phyloP scores from a whole-genome alignment of 1,140 invertebrate genomes.

The Copidosoma floridanum region DNA sequence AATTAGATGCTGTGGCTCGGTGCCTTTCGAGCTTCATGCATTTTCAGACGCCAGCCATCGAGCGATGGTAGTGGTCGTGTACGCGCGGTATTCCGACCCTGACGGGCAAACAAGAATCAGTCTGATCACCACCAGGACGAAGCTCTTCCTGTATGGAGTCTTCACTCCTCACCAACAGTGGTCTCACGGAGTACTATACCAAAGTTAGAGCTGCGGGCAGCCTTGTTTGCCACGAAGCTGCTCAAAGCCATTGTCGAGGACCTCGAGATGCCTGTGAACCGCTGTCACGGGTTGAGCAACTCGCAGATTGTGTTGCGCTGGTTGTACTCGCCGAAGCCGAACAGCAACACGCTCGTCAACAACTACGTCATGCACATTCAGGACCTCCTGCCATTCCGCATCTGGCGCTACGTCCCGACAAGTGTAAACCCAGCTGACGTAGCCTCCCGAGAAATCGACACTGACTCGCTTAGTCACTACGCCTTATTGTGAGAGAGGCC shows the following conservation, averaged over 20 bases:
- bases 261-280: not conserved
- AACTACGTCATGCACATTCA: no score
- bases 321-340: not conserved
- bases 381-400: not conserved
- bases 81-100: not conserved
- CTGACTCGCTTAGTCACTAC: not conserved
- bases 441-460: conserved; percentile 28
- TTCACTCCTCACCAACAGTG: not conserved
- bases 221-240: not conserved
- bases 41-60: no score
- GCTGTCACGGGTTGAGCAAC: not conserved
- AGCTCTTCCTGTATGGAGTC: not conserved
- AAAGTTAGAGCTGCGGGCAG: not conserved
- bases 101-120: no score
- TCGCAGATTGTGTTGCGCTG: not conserved
- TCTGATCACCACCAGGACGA: not conserved
- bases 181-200: not conserved
- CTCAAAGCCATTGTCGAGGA: not conserved
- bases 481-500: conserved; percentile 21
- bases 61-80: not conserved
- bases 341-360: not conserved
- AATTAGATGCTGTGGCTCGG: not conserved
- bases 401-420: conserved; percentile 33
- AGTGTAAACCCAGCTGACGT: conserved; percentile 39
- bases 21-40: no score